phyloP scores from a whole-genome alignment of 2,113 vertebrate species.

The Nicator chloris region DNA sequence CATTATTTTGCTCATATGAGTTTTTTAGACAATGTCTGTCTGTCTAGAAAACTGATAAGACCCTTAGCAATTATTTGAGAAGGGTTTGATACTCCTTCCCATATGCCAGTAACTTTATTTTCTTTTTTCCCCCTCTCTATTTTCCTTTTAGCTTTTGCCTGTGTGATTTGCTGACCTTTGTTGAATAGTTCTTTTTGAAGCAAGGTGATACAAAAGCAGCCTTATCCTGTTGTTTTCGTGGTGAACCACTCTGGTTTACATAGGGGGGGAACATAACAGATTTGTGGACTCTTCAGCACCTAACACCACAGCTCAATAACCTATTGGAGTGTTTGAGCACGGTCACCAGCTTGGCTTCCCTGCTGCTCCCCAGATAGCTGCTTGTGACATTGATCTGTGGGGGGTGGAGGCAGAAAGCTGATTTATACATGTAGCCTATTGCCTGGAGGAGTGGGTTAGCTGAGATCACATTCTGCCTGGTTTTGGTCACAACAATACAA shows the following conservation, averaged over 20 bases:
- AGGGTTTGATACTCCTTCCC: neutral
- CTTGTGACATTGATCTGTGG: slow-evolving; percentile 37
- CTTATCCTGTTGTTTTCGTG: neutral
- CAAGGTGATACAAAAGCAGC: neutral
- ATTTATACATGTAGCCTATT: slow-evolving; percentile 17
- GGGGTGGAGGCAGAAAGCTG: neutral
- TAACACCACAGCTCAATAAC: slow-evolving; percentile 13
- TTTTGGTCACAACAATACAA: neutral
- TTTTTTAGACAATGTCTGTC: neutral
- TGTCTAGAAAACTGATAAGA: neutral
- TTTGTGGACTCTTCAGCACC: slow-evolving; percentile 20
- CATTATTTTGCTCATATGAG: neutral
- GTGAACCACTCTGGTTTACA: neutral
- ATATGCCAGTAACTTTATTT: neutral
- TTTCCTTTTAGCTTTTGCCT: neutral
- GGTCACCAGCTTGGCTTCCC: slow-evolving; percentile 44
- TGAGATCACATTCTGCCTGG: neutral
- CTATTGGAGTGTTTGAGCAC: slow-evolving; percentile 7
- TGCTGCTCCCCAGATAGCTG: slow-evolving; percentile 32
- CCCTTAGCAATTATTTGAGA: neutral
- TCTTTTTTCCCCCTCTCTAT: neutral
- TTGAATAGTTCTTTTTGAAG: neutral
- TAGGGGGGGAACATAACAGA: neutral
- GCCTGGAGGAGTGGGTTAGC: slow-evolving; percentile 32
- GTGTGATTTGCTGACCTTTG: neutral